These are phyloP conservation scores for Margarornis squamiger DNA, from an alignment of 2,797 vertebrate genomes.

Conservation along the genomic window DNA sequence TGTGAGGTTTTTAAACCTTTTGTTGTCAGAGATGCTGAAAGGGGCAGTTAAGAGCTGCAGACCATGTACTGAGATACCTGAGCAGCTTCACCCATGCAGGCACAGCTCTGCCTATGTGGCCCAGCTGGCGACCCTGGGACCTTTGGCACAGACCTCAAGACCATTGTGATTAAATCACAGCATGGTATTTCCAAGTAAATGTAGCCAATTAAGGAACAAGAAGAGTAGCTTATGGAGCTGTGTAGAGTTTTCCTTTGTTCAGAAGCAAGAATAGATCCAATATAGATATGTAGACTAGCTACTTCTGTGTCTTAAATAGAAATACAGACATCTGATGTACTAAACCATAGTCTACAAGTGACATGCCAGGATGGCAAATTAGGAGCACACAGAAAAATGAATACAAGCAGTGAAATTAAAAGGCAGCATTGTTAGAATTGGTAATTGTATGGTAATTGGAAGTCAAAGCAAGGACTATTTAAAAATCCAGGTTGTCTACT, in stretches of 20 bases:
- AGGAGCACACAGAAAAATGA: slow-evolving; percentile 44
- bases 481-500: slow-evolving; percentile 70
- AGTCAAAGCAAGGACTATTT: slow-evolving; percentile 72
- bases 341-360: neutral
- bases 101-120: neutral
- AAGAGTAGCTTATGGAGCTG: neutral
- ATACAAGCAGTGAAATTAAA: slow-evolving; percentile 63
- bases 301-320: neutral
- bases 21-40: neutral
- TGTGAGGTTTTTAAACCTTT: neutral
- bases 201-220: neutral
- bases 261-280: neutral
- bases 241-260: neutral
- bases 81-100: accelerated
- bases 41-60: neutral
- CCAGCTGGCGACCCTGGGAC: neutral
- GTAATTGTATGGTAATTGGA: slow-evolving; percentile 74
- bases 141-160: neutral
- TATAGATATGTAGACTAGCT: neutral
- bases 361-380: slow-evolving; percentile 3
- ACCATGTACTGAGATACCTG: neutral
- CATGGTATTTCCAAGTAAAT: neutral
- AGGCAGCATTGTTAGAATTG: slow-evolving; percentile 55
- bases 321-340: neutral
- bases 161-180: neutral